Base-by-base conservation (phyloP, 2,797 vertebrate genomes). In the Spinus olivaceus region DNA sequence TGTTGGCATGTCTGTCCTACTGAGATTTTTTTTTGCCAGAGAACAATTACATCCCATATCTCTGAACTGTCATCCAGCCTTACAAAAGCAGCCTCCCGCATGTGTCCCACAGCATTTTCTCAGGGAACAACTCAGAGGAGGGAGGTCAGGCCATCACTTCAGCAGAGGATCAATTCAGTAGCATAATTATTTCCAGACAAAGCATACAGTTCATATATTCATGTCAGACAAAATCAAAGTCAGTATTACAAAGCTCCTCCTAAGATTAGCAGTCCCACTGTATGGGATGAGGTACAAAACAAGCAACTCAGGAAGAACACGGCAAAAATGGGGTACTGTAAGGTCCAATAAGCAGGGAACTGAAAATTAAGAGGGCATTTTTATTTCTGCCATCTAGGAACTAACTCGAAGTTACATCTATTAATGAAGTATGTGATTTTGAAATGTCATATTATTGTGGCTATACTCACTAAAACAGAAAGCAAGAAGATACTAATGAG, bases 381-480 rank as follows among this genome's bases (percentile, higher is more conserved):
- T 81, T 46, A 70, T 82, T 89, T 85, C 72, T 92, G 67, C 56
- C 15, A 5, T 61, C 74, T 66, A 73, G 64, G 51, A 91, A 73
- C 51, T 53, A 83, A 64, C 12, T 92, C 54, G 37, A 69, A 84
- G 61, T 81, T 80, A 21, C 60, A 57, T 30, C 16, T 64, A 79
- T 90, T 94, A 88, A 66, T 22, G 41, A 93, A 81, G 53, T 27
- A 87, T 39, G 50, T 57, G 23, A 82, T 87, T 93, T 91, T 8
- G 4, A 95, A 95, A 91, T 91, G 76, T 69, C 90, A 93, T 71
- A 95, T 57, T 95, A 67, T 89, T 93, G 72, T 46, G 92, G 57
- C 46, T 93, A 89, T 54, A 77, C 39, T 80, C 46, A 86, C 37
- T 79, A 89, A 92, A 94, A 89, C 74, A 97, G 92, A 95, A 93